Evolutionary conservation across 2,113 vertebrate genomes (phyloP), one percentile per base, ranked within the genome.

Genomic region (Micronycteris hirsuta): DNA sequence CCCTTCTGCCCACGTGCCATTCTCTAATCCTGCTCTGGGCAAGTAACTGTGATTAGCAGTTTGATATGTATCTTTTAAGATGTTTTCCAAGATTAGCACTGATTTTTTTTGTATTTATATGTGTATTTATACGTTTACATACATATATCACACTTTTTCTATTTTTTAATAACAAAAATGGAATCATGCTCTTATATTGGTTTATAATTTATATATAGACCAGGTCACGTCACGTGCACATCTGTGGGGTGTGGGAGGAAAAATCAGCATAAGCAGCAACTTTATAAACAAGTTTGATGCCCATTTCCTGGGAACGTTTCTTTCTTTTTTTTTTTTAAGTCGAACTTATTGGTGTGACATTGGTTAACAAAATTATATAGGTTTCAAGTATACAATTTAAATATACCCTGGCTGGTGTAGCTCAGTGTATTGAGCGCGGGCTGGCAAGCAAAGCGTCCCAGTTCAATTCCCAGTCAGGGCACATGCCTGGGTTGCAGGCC

Each of bases 221-320:
- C 43, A 43, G 43, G 33, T 31, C 56, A 45, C 17, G 38, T 33
- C 80, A 43, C 19, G 5, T 82, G 80, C 38, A 63, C 38, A 45
- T 83, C 56, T 83, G 16, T 63, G 38, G 17, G 56, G 19, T 8
- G 16, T 14, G 17, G 38, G 28, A 82, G 38, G 58, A 86, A 82
- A 88, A 86, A 86, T 86, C 52, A 93, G 41, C 58, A 56, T 5
- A 10, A 81, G 19, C 20, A 43, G 36, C 20, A 86, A 61, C 31
- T 88, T 81, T 65, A 74, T 41, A 74, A 67, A 67, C 7, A 85
- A 90, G 28, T 58, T 36, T 85, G 58, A 85, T 38, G 78, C 17
- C 33, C 65, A 93, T 82, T 93, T 97, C 65, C 68, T 52, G 52
- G 41, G 36, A 93, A 31, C 43, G 36, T 54, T 89, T 90, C 77